Conservation (phyloP, 2,888 invertebrate genomes). For the Automeris io region DNA sequence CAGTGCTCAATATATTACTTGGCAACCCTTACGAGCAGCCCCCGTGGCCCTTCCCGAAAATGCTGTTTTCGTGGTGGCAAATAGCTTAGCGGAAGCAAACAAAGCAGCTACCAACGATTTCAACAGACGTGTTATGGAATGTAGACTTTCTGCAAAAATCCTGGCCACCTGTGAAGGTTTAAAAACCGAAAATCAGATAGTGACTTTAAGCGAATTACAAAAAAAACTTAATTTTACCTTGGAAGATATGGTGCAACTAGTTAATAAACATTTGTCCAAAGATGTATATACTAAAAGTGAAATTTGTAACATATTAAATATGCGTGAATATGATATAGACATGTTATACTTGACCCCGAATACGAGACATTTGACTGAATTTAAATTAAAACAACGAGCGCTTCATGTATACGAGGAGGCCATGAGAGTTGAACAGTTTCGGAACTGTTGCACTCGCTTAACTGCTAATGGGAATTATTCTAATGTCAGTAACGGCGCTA, state of each 20-base stretch:
- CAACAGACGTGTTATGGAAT: slow-evolving; percentile 96
- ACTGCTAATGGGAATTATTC: slow-evolving; percentile 33
- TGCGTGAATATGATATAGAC: slow-evolving; percentile 79
- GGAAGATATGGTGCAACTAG: slow-evolving; percentile 82
- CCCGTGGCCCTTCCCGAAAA: slow-evolving; percentile 88
- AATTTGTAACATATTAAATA: slow-evolving; percentile 78
- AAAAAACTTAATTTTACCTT: slow-evolving; percentile 78
- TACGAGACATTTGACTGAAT: slow-evolving; percentile 80
- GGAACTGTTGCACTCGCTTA: slow-evolving; percentile 74
- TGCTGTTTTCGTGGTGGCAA: slow-evolving; percentile 94
- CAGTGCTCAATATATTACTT: slow-evolving; percentile 94
- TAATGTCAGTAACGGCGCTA: slow-evolving; percentile 25
- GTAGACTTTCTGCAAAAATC: slow-evolving; percentile 92
- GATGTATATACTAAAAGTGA: slow-evolving; percentile 83
- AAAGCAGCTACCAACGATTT: slow-evolving; percentile 96
- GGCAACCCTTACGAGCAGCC: slow-evolving; percentile 88
- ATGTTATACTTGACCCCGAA: slow-evolving; percentile 63
- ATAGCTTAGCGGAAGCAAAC: slow-evolving; percentile 91
- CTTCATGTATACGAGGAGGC: slow-evolving; percentile 95
- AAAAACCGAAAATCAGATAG: slow-evolving; percentile 80
- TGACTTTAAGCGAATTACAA: slow-evolving; percentile 86
- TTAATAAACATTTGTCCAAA: slow-evolving; percentile 78
- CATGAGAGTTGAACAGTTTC: slow-evolving; percentile 87
- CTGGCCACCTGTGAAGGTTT: slow-evolving; percentile 35
- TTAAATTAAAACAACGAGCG: slow-evolving; percentile 90